Conservation (phyloP, 2,113 vertebrate species). For the Eubucco bourcierii region DNA sequence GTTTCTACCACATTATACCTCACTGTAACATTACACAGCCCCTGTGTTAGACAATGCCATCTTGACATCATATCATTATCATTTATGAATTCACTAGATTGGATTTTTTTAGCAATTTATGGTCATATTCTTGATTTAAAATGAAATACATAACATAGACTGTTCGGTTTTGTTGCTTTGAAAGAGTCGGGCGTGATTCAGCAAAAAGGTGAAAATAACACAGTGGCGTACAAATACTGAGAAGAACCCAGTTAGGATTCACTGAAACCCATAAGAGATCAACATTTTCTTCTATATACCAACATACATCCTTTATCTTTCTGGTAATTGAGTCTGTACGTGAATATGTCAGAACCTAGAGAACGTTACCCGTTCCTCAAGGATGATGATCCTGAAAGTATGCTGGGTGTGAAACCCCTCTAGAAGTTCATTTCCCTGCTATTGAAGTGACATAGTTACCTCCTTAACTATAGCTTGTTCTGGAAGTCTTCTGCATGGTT, state of each 20-base stretch:
- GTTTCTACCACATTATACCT: background rate
- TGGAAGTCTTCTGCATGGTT: background rate
- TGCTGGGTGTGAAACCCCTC: background rate
- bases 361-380: background rate
- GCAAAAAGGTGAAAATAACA: constrained; percentile 57
- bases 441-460: background rate
- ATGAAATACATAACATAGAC: background rate
- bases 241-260: constrained; percentile 18
- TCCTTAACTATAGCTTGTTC: background rate
- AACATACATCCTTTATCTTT: background rate
- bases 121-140: background rate
- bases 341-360: background rate
- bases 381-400: background rate
- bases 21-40: background rate
- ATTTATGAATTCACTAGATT: background rate
- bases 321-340: background rate
- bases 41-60: background rate
- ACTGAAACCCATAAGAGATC: background rate
- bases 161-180: background rate
- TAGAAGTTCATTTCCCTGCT: background rate
- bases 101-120: background rate
- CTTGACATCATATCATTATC: background rate
- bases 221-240: constrained; percentile 65
- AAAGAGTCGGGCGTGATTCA: constrained; percentile 17
- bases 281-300: background rate